These are phyloP conservation scores for Loripinus fragilis DNA, from an alignment of 2,888 invertebrate species.

Conservation along the genomic window DNA sequence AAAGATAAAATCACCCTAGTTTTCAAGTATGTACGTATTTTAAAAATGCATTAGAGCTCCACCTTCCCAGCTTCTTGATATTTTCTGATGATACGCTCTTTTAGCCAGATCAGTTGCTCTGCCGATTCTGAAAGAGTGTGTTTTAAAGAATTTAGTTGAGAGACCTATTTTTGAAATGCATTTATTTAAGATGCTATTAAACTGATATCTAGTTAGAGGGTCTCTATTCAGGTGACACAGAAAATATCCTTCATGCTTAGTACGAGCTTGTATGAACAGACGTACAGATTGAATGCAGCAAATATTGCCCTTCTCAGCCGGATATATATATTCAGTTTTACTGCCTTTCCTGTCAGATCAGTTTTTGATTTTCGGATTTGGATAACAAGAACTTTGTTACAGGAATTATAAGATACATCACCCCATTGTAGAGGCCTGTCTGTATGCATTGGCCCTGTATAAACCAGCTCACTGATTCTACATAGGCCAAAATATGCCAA, in stretches of 20 bases:
- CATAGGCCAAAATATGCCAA: not conserved
- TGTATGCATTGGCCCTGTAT: not conserved
- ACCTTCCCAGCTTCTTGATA: not conserved
- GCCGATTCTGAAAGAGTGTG: not conserved
- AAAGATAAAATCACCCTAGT: too few species aligned
- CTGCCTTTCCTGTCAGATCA: too few species aligned
- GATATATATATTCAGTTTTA: not conserved
- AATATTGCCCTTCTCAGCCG: not conserved
- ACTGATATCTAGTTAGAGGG: conserved; percentile 3
- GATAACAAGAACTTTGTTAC: not conserved
- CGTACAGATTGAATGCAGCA: not conserved
- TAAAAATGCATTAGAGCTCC: not conserved
- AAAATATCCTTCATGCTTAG: not conserved
- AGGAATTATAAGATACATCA: not conserved
- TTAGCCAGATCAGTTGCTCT: not conserved
- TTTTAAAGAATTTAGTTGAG: not conserved
- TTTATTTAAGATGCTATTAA: not conserved
- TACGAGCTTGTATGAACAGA: not conserved
- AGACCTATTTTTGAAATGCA: not conserved
- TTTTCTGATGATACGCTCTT: not conserved
- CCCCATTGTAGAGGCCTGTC: not conserved
- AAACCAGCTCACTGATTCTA: conserved; percentile 1
- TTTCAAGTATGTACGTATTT: not conserved
- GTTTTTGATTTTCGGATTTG: conserved; percentile 1
- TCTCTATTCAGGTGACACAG: not conserved